Conservation (phyloP, 2,113 vertebrate genomes). For the Phaethornis superciliosus region DNA sequence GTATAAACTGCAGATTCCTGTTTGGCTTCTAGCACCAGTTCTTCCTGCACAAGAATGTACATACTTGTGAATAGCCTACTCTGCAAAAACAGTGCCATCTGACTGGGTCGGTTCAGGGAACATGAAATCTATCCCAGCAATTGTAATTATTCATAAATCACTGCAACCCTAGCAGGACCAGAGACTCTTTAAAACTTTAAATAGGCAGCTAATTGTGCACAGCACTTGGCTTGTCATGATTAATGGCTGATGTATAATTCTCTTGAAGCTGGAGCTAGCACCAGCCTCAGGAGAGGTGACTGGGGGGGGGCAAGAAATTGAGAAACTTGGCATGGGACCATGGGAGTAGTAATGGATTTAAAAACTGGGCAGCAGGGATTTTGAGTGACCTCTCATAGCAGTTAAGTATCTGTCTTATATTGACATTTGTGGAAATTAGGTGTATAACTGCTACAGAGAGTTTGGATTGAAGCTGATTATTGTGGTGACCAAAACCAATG, state of each 20-base stretch:
- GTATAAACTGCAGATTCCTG: neutral
- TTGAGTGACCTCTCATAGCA: neutral
- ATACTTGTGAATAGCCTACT: neutral
- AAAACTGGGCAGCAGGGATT: neutral
- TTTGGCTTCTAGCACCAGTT: neutral
- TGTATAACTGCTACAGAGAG: neutral
- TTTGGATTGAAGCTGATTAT: neutral
- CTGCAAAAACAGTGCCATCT: neutral
- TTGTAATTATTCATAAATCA: neutral
- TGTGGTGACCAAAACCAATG: neutral
- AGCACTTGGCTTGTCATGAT: conserved; percentile 8
- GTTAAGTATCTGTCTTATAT: neutral
- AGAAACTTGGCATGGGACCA: neutral
- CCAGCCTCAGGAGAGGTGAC: neutral
- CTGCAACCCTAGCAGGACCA: neutral
- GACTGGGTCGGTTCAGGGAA: neutral
- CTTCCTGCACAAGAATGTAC: neutral
- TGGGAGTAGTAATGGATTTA: neutral
- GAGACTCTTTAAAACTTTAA: neutral
- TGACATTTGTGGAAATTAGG: neutral
- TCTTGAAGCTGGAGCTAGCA: neutral
- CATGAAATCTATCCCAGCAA: neutral
- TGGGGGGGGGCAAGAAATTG: neutral
- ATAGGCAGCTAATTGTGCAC: neutral
- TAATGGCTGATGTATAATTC: conserved; percentile 20